A percentile compares a stretch with the other conserved stretches of the same genome.
phyloP scores from a whole-genome alignment of 2,888 invertebrate genomes.

The Oscheius sp. region DNA sequence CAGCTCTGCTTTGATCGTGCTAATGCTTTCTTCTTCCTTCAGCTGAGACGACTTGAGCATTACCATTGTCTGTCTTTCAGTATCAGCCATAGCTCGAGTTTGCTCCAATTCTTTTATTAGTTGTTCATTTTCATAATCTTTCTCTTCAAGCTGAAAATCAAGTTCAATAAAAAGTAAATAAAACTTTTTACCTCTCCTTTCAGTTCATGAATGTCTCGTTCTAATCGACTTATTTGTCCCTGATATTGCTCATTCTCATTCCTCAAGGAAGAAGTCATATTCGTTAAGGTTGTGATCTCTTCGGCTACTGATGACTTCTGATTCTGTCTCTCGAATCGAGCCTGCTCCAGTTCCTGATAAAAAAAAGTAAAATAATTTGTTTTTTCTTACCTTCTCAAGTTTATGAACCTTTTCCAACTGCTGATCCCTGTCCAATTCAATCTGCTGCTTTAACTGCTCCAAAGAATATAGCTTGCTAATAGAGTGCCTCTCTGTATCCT shows the following conservation, averaged over 20 bases:
- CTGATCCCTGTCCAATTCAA: constrained; percentile 11
- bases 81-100: constrained; percentile 16
- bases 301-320: constrained; percentile 48
- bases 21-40: constrained; percentile 7
- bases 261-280: constrained; percentile 2
- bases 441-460: background rate
- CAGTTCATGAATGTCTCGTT: constrained; percentile 7
- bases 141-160: constrained; percentile 15
- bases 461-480: background rate
- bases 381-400: background rate
- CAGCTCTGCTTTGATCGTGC: background rate
- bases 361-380: background rate
- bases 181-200: constrained; percentile 13
- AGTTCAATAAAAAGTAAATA: background rate
- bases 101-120: constrained; percentile 23
- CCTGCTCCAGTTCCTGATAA: constrained; percentile 25
- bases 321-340: constrained; percentile 6
- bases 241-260: constrained; percentile 8
- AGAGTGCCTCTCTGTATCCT: constrained; percentile 2
- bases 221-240: background rate
- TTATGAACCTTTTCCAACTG: constrained; percentile 4
- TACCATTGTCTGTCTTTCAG: constrained; percentile 10
- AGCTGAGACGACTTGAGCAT: constrained; percentile 14
- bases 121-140: constrained; percentile 25
- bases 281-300: constrained; percentile 57